Conservation (phyloP, 2,888 invertebrate genomes). For the Spodoptera exigua region DNA sequence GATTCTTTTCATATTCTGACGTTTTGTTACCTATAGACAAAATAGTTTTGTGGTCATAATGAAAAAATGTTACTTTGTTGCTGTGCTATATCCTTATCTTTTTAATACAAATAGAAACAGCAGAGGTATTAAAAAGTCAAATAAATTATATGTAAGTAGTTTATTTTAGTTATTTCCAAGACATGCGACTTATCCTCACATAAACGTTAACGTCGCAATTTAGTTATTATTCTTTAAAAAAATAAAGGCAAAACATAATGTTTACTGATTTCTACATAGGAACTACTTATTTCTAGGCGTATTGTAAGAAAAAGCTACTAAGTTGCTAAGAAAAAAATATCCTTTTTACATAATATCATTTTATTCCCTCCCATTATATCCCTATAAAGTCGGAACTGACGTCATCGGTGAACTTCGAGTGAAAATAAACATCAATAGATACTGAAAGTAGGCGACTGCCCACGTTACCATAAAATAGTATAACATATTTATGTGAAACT, state of each 20-base stretch:
- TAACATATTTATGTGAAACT: constrained; percentile 8
- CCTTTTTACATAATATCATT: neutral
- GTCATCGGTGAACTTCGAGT: constrained; percentile 8
- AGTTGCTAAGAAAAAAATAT: neutral
- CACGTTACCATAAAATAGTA: constrained; percentile 6
- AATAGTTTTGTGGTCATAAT: neutral
- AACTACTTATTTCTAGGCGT: too few relatives aligned
- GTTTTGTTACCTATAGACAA: neutral
- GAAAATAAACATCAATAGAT: neutral
- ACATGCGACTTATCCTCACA: too few relatives aligned
- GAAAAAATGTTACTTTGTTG: constrained; percentile 3
- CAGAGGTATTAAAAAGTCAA: too few relatives aligned
- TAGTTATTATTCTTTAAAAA: too few relatives aligned
- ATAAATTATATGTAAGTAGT: too few relatives aligned
- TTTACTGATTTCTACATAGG: too few relatives aligned
- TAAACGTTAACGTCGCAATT: too few relatives aligned
- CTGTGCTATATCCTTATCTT: too few relatives aligned
- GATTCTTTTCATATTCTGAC: constrained; percentile 10
- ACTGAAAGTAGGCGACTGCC: neutral
- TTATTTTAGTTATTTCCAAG: too few relatives aligned
- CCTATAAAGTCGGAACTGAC: constrained; percentile 1
- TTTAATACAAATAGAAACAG: too few relatives aligned
- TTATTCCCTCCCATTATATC: too few relatives aligned
- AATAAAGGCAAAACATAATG: too few relatives aligned
- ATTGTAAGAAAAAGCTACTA: neutral